phyloP scores from a whole-genome alignment of 2,888 invertebrate species.

The Diplolepis rosae region DNA sequence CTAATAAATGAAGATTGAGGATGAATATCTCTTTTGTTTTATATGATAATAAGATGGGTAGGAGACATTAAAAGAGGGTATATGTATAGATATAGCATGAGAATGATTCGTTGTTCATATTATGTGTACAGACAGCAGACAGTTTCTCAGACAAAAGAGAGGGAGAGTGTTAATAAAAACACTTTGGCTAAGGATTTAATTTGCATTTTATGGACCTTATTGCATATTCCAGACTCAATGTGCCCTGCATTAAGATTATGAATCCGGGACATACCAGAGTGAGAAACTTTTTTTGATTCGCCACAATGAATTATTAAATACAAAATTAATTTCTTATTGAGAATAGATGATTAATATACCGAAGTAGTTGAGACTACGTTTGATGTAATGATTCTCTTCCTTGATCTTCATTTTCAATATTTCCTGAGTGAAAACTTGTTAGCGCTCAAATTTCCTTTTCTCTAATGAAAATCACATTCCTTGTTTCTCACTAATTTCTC shows the following conservation, averaged over 20 bases:
- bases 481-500: not conserved
- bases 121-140: constrained; percentile 10
- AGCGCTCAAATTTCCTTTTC: not conserved
- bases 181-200: constrained; percentile 14
- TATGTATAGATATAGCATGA: constrained; percentile 1
- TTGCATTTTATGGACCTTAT: constrained; percentile 32
- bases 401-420: constrained; percentile 63
- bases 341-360: constrained; percentile 57
- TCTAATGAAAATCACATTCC: not conserved
- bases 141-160: constrained; percentile 28
- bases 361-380: constrained; percentile 65
- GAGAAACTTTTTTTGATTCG: too few species aligned
- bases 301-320: too few species aligned
- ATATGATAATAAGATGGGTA: too few species aligned
- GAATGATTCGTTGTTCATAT: not conserved
- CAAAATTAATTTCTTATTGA: too few species aligned
- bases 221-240: constrained; percentile 37
- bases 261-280: not conserved
- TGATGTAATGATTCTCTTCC: constrained; percentile 64
- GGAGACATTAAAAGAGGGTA: too few species aligned
- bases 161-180: constrained; percentile 17
- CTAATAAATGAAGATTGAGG: too few species aligned
- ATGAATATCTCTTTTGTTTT: too few species aligned
- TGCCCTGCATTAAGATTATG: not conserved
- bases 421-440: constrained; percentile 2